Conservation (phyloP, 2,888 invertebrate genomes). For the Ochlodes sylvanus region DNA sequence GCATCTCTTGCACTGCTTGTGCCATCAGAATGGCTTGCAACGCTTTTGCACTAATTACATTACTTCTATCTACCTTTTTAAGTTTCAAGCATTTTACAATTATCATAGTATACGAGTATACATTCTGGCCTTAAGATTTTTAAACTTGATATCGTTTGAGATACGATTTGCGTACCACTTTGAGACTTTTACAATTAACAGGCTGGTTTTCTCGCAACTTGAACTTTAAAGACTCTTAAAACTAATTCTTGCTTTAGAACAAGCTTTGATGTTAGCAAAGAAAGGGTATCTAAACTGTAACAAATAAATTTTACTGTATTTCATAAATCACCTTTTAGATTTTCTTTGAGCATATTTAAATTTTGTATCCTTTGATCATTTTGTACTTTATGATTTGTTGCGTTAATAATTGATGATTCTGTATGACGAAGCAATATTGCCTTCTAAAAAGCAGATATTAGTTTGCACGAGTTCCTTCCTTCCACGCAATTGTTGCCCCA, state of each 20-base stretch:
- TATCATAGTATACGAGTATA: constrained; percentile 23
- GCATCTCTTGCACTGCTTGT: constrained; percentile 73
- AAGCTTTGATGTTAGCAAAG: constrained; percentile 27
- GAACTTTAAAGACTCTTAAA: constrained; percentile 12
- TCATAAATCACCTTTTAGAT: neutral
- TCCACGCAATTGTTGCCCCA: constrained; percentile 25
- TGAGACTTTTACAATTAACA: constrained; percentile 18
- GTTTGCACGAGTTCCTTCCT: constrained; percentile 44
- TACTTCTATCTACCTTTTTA: constrained; percentile 39
- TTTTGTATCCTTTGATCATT: constrained; percentile 11
- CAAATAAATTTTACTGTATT: neutral
- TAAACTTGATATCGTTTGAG: constrained; percentile 25
- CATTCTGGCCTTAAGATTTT: constrained; percentile 23
- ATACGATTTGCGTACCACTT: constrained; percentile 26
- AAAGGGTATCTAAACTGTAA: neutral
- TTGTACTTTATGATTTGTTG: neutral
- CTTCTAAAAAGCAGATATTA: constrained; percentile 36
- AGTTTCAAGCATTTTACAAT: constrained; percentile 19
- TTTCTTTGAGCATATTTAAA: neutral
- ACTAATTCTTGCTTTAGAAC: constrained; percentile 10
- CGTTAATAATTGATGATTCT: constrained; percentile 2
- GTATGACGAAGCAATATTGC: constrained; percentile 21
- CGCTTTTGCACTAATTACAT: constrained; percentile 53
- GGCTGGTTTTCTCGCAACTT: constrained; percentile 20
- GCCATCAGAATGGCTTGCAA: constrained; percentile 59